These are phyloP conservation scores for Microctenopoma steveboyesi DNA, from an alignment of 2,797 vertebrate genomes.

Conservation along the genomic window DNA sequence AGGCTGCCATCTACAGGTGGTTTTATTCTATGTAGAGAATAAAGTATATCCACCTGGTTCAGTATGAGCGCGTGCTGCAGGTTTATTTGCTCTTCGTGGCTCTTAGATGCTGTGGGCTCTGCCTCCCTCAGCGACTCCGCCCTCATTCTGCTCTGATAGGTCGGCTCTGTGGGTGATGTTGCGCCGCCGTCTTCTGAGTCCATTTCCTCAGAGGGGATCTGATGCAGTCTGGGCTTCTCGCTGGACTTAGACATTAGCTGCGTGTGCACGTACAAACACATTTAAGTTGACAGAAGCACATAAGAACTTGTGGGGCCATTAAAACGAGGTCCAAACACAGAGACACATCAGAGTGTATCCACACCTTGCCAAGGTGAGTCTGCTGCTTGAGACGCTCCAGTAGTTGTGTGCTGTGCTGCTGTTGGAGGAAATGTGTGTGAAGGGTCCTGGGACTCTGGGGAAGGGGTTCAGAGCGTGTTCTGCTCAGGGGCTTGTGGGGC, in stretches of 20 bases:
- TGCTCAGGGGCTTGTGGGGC: slow-evolving; percentile 90
- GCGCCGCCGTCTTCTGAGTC: slow-evolving; percentile 85
- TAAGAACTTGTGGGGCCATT: neutral
- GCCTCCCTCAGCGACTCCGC: slow-evolving; percentile 78
- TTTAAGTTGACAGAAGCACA: neutral
- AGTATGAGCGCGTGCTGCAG: slow-evolving; percentile 84
- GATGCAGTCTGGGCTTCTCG: slow-evolving; percentile 91
- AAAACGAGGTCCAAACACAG: neutral
- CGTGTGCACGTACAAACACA: slow-evolving; percentile 6
- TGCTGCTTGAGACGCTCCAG: slow-evolving; percentile 92
- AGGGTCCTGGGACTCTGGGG: slow-evolving; percentile 87
- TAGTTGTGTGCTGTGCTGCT: slow-evolving; percentile 88
- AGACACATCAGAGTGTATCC: neutral
- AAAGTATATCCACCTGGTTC: slow-evolving; percentile 73
- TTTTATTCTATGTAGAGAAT: neutral
- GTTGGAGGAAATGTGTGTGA: slow-evolving; percentile 86
- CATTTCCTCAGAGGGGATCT: slow-evolving; percentile 96
- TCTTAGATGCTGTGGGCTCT: slow-evolving; percentile 68
- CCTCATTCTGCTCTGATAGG: slow-evolving; percentile 69
- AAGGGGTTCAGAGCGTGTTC: slow-evolving; percentile 94
- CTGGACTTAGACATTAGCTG: slow-evolving; percentile 89
- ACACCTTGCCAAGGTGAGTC: slow-evolving; percentile 87
- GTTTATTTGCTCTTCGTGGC: slow-evolving; percentile 81
- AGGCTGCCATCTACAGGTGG: slow-evolving; percentile 68
- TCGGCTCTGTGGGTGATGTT: slow-evolving; percentile 68